Conservation (phyloP, 2,113 vertebrate genomes). For the Perca flavescens region DNA sequence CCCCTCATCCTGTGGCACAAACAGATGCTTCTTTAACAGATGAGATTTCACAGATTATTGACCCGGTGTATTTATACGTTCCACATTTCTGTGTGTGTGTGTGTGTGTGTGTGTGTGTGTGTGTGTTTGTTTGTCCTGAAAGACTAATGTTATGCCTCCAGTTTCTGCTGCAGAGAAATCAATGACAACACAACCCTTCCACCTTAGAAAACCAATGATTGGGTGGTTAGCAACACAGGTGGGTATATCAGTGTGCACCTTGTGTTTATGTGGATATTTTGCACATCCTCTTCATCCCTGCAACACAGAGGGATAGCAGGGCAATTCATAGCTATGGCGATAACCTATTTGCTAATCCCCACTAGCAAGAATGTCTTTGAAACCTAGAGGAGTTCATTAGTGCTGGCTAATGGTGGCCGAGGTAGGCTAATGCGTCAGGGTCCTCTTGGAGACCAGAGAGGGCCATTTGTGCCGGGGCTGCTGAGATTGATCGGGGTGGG, state of each 20-base stretch:
- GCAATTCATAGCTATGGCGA: neutral
- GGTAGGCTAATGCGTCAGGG: slow-evolving; percentile 57
- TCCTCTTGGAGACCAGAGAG: slow-evolving; percentile 34
- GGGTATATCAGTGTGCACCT: neutral
- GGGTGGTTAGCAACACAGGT: slow-evolving; percentile 26
- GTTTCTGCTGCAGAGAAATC: slow-evolving; percentile 79
- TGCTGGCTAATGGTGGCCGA: slow-evolving; percentile 37
- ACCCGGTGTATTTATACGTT: slow-evolving; percentile 64
- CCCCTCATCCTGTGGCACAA: slow-evolving; percentile 34
- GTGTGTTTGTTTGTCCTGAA: slow-evolving; percentile 47
- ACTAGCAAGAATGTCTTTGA: slow-evolving; percentile 1
- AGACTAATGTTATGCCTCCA: slow-evolving; percentile 72
- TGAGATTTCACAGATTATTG: slow-evolving; percentile 68
- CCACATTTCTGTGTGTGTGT: slow-evolving; percentile 33
- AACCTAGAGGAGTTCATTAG: slow-evolving; percentile 48
- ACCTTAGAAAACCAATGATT: slow-evolving; percentile 61
- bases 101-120: neutral
- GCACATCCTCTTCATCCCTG: neutral
- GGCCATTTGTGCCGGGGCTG: slow-evolving; percentile 59
- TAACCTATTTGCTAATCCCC: slow-evolving; percentile 39
- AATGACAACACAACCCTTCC: slow-evolving; percentile 68
- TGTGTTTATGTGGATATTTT: neutral
- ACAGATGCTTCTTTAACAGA: slow-evolving; percentile 58
- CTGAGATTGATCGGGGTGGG: slow-evolving; percentile 70
- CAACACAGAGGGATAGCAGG: slow-evolving; percentile 7